Evolutionary conservation across 2,113 vertebrate genomes (phyloP).

Genomic region (Entelurus aequoreus): DNA sequence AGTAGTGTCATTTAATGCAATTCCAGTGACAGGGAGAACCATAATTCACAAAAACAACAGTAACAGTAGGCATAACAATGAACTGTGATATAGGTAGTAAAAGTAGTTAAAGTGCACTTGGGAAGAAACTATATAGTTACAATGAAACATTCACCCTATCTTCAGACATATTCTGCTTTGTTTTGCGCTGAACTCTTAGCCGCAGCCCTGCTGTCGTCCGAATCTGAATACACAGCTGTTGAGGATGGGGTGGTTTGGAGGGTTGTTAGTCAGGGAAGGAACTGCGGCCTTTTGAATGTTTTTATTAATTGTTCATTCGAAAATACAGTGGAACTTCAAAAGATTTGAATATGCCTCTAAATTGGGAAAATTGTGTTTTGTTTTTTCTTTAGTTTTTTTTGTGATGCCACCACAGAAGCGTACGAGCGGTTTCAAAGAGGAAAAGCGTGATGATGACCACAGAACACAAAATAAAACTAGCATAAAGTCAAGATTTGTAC

Average conservation of each 20-base stretch:
- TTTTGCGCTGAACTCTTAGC: constrained; percentile 31
- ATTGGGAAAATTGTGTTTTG: no score
- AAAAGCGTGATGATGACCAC: no score
- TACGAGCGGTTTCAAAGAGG: no score
- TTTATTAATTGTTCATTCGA: not conserved
- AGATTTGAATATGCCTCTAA: no score
- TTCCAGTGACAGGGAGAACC: constrained; percentile 8
- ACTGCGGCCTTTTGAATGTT: not conserved
- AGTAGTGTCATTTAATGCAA: constrained; percentile 31
- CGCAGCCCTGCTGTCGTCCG: constrained; percentile 39
- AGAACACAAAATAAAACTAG: no score
- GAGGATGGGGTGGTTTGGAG: constrained; percentile 21
- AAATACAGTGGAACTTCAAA: not conserved
- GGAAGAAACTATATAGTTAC: constrained; percentile 9
- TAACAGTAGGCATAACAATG: constrained; percentile 4
- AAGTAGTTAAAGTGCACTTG: not conserved
- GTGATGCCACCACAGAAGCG: no score
- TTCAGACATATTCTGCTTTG: constrained; percentile 9
- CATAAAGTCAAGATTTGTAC: no score
- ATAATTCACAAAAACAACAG: constrained; percentile 15
- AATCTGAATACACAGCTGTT: constrained; percentile 39
- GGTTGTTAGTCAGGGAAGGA: constrained; percentile 26
- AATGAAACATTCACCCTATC: constrained; percentile 7
- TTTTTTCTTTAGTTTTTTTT: no score
- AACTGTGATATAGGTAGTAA: not conserved